These are phyloP conservation scores for Lingula anatina DNA, from an alignment of 2,888 invertebrate genomes.

Conservation along the genomic window DNA sequence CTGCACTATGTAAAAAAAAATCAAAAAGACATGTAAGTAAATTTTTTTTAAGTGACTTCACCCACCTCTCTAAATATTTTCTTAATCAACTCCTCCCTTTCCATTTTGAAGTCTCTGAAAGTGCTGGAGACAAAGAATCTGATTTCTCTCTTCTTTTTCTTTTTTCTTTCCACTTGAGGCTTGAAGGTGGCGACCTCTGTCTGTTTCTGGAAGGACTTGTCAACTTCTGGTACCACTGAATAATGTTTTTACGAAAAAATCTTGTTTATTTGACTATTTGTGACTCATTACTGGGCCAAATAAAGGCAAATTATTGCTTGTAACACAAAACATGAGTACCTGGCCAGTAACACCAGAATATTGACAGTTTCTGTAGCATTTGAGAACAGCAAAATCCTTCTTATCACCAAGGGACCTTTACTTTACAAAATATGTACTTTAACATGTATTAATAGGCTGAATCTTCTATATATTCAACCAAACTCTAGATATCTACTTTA, in stretches of 20 bases:
- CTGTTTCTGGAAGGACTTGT: slow-evolving; percentile 15
- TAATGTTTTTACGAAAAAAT: not conserved
- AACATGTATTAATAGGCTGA: too few species aligned
- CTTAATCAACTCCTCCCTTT: slow-evolving; percentile 35
- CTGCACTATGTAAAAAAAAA: too few species aligned
- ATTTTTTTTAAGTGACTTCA: not conserved
- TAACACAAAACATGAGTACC: not conserved
- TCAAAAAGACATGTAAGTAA: not conserved
- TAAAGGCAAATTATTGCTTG: too few species aligned
- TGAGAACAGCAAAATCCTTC: too few species aligned
- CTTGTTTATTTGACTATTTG: not conserved
- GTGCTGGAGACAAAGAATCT: slow-evolving; percentile 38
- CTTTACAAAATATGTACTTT: too few species aligned
- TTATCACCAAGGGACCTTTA: too few species aligned
- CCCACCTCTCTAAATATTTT: slow-evolving; percentile 35
- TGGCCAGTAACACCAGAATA: not conserved
- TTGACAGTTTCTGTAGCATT: too few species aligned
- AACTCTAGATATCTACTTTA: too few species aligned
- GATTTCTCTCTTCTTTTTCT: slow-evolving; percentile 26
- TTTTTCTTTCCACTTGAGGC: not conserved
- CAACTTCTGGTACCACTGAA: slow-evolving; percentile 13
- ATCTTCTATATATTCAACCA: too few species aligned
- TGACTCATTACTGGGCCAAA: not conserved
- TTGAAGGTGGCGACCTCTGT: slow-evolving; percentile 6
- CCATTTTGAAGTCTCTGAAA: slow-evolving; percentile 28